Percentiles rank a stretch among this genome's conserved stretches.
These are phyloP conservation scores for Aptenodytes forsteri DNA, from an alignment of 2,113 vertebrate species.

Conservation along the genomic window DNA sequence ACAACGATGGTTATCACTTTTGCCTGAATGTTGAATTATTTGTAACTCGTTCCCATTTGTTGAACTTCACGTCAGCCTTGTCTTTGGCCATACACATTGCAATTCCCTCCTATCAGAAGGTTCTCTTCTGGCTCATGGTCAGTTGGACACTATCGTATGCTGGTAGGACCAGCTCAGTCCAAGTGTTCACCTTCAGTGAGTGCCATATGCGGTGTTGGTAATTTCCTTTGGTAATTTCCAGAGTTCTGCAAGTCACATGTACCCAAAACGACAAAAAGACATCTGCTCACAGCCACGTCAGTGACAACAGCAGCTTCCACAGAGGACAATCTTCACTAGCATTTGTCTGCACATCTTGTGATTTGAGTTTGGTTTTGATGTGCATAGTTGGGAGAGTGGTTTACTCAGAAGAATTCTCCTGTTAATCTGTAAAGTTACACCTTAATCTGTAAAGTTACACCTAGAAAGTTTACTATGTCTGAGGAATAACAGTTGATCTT, in stretches of 20 bases:
- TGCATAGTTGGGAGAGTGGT: rapidly evolving
- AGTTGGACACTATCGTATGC: rapidly evolving
- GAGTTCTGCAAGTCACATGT: not conserved
- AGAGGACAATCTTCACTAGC: not conserved
- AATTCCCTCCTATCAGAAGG: not conserved
- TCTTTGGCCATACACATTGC: not conserved
- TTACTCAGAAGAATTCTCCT: not conserved
- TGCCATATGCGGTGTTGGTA: not conserved
- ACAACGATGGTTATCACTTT: not conserved
- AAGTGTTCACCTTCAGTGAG: not conserved
- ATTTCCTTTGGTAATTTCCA: not conserved
- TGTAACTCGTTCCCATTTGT: not conserved
- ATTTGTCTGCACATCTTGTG: not conserved
- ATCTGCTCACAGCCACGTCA: not conserved
- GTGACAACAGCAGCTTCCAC: not conserved
- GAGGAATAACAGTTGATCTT: not conserved
- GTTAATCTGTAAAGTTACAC: not conserved
- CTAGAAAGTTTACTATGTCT: not conserved
- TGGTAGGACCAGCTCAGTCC: not conserved
- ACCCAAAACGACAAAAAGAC: not conserved
- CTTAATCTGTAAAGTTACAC: not conserved
- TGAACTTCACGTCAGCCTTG: not conserved
- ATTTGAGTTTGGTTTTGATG: not conserved
- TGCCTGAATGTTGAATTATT: not conserved
- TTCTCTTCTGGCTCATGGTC: not conserved